A percentile compares a stretch with the other conserved stretches of the same genome.
Evolutionary conservation across 2,888 invertebrate genomes (phyloP).

Genomic region (Pristionchus entomophagus): DNA sequence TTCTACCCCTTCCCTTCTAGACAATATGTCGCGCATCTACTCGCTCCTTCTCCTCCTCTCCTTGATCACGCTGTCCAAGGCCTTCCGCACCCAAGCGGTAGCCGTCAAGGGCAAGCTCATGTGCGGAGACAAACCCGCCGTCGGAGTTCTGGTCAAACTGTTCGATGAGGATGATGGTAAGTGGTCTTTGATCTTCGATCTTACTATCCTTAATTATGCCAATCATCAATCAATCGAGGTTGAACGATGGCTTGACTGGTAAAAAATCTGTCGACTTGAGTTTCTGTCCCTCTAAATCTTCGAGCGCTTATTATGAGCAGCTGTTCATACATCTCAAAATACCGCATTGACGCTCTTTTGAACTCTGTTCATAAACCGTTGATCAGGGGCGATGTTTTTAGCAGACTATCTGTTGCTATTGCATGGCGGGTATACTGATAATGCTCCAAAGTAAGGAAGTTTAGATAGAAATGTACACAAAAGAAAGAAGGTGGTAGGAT

Average conservation of each 20-base stretch:
- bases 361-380: not conserved
- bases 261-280: not conserved
- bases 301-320: slow-evolving; percentile 19
- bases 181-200: slow-evolving; percentile 13
- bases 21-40: not conserved
- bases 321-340: slow-evolving; percentile 1
- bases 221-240: not conserved
- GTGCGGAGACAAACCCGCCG: slow-evolving; percentile 69
- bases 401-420: no score
- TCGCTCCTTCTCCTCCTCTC: slow-evolving; percentile 34
- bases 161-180: slow-evolving; percentile 72
- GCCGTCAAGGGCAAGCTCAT: slow-evolving; percentile 68
- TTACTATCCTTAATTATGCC: not conserved
- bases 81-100: slow-evolving; percentile 64
- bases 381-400: not conserved
- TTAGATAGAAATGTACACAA: no score
- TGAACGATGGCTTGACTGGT: slow-evolving; percentile 3
- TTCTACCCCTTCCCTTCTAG: not conserved
- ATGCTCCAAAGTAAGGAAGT: no score
- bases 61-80: slow-evolving; percentile 29
- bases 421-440: no score
- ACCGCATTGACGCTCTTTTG: not conserved
- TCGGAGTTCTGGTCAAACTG: slow-evolving; percentile 66
- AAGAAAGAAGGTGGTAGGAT: no score
- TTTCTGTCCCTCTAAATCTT: not conserved